Evolutionary conservation across 1,140 invertebrate genomes (phyloP).

Genomic region (Antheraea mylitta): DNA sequence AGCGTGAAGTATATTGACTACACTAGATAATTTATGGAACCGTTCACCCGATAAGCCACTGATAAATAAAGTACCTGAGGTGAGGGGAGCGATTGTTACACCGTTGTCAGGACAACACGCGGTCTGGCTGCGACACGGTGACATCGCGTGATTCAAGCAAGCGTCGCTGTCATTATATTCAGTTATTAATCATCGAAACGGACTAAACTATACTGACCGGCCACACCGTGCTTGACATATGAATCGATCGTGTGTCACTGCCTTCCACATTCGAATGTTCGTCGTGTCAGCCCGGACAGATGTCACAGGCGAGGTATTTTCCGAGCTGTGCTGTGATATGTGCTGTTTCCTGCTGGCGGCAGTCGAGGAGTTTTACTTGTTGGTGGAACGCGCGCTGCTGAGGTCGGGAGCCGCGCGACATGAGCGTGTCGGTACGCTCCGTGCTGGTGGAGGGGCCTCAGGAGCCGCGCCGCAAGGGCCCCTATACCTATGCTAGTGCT

Average conservation of each 20-base stretch:
- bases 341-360: constrained; percentile 46
- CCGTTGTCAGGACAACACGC: too few species aligned
- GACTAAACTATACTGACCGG: not conserved
- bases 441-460: constrained; percentile 61
- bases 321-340: constrained; percentile 35
- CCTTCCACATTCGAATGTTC: too few species aligned
- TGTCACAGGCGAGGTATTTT: constrained; percentile 16
- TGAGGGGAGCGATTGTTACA: too few species aligned
- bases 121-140: too few species aligned
- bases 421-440: constrained; percentile 64
- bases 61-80: too few species aligned
- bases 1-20: too few species aligned
- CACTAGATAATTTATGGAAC: too few species aligned
- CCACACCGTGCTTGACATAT: not conserved
- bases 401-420: constrained; percentile 25
- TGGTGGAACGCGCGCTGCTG: constrained; percentile 25
- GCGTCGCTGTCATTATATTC: too few species aligned
- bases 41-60: too few species aligned
- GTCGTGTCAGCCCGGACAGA: not conserved
- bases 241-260: not conserved
- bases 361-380: constrained; percentile 42
- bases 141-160: too few species aligned
- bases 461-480: constrained; percentile 49
- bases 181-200: too few species aligned
- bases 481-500: constrained; percentile 71